Base-by-base conservation (phyloP, 2,797 vertebrate genomes). In the Pangasius mekongensis region DNA sequence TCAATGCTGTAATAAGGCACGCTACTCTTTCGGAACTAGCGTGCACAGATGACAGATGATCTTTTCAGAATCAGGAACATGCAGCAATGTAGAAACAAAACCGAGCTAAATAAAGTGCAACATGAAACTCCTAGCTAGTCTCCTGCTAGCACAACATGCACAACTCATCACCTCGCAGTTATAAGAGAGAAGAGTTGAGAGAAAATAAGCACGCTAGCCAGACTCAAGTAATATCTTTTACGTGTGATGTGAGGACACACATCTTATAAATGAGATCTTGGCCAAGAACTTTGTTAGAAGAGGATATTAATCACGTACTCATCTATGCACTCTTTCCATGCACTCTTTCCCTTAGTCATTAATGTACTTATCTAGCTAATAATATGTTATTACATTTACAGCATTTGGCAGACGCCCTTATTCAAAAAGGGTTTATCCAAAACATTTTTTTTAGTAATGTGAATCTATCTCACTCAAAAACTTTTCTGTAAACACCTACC, bases 61-160 rank as follows among this genome's bases (percentile, higher is more conserved):
- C 39, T 47, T 83, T 64, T 83, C 36, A 47, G 81, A 49, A 64
- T 30, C 27, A 64, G 14, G 39, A 49, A 66, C 33, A n/a, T 47
- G 39, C 60, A 64, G 14, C 60, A n/a, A 27, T 82, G 39, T 64
- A 8, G 10, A 64, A 83, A 64, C 16, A 18, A 83, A 83, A 66
- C 81, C 20, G 39, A 10, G 81, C 58, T 83, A 64, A 49, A 83
- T 20, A 47, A 83, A 83, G 36, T 43, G 80, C 36, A 64, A 47
- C 22, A 47, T 64, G 58, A 64, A 83, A 47, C 80, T 64, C 43
- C 43, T 43, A 43, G 43, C 43, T 43, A 43, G 14, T 43, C 24
- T 83, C 36, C 36, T 62, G 58, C 24, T 62, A 36, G 6, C 24
- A 47, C 81, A 16, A 7, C 13, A 47, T n/a, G 60, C n/a, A 11